Evolutionary conservation across 2,888 invertebrate genomes (phyloP).

Genomic region (Meteorus colon): DNA sequence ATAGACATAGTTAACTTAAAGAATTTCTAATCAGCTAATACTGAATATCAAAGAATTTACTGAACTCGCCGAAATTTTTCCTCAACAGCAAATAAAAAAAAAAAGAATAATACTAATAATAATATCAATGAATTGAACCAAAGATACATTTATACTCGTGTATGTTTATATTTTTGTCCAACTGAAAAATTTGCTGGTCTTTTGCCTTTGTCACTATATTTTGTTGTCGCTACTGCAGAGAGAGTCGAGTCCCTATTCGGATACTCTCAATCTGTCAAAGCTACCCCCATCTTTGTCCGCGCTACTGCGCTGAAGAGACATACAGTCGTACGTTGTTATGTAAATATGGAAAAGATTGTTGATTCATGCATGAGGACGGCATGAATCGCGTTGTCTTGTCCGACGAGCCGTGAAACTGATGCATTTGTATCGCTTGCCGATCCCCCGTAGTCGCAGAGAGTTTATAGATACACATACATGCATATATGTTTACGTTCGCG

Average conservation of each 20-base stretch:
- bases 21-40: not conserved
- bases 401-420: constrained; percentile 72
- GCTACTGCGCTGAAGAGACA: constrained; percentile 32
- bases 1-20: not conserved
- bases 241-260: constrained; percentile 39
- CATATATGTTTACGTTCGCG: constrained; percentile 26
- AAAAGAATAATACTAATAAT: not conserved
- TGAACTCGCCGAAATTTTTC: not conserved
- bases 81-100: not conserved
- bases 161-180: constrained; percentile 21
- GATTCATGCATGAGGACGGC: constrained; percentile 70
- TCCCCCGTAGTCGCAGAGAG: constrained; percentile 51
- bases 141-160: too few relatives aligned
- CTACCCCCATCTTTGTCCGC: constrained; percentile 51
- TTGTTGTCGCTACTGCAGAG: constrained; percentile 47
- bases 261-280: constrained; percentile 69
- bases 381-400: constrained; percentile 70
- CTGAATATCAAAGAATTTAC: not conserved
- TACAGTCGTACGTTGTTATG: constrained; percentile 66
- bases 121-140: not conserved
- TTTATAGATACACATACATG: constrained; percentile 28
- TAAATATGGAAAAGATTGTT: constrained; percentile 72
- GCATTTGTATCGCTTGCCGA: constrained; percentile 66
- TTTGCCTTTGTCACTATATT: constrained; percentile 48
- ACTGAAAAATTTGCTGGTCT: constrained; percentile 38